Evolutionary conservation across 2,797 vertebrate genomes (phyloP), one percentile per base, ranked within the genome.

Genomic region (Falco berigora): DNA sequence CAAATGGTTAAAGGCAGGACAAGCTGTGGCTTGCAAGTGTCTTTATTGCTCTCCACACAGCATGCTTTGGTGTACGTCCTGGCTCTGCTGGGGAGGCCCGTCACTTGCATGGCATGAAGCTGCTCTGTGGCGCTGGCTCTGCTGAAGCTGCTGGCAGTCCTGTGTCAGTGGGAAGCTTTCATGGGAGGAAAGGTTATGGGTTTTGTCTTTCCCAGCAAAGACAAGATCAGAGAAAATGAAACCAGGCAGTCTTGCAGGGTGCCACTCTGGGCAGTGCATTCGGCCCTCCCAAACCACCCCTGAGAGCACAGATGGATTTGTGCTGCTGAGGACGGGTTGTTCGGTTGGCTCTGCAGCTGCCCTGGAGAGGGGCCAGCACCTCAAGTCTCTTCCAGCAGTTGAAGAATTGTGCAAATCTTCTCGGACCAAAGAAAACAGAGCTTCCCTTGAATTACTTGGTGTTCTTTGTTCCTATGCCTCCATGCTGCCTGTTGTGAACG

Each of bases 301-400:
- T 21, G 62, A 64, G 55, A 94, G 84, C 49, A 6, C 20, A 50
- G 63, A 52, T 82, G 59, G 38, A 24, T 79, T 72, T 59, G 42
- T 52, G 71, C 67, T 85, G 83, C 83, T 15, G 73, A 68, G 62
- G 74, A 38, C 1, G 1, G 55, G 69, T 87, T 15, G 14, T 76
- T 96, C 64, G 38, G 63, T 93, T 72, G 81, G 62, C 84, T 95
- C 62, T 96, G 94, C 92, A 92, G 94, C 96, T 97, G 93, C 92
- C 63, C 92, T 95, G 97, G 92, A 94, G 86, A 80, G 34, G 58
- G 61, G 74, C 87, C 58, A 74, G 25, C 82, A 50, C 27, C 76
- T 87, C 73, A 93, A 94, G 64, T 91, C 95, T 95, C 92, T 91
- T 95, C 81, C 91, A 82, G 84, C 95, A 90, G 90, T 49, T 89